Evolutionary conservation across 2,888 invertebrate species (phyloP), one percentile per base, ranked within the genome.

Genomic region (Strigamia crassipes): DNA sequence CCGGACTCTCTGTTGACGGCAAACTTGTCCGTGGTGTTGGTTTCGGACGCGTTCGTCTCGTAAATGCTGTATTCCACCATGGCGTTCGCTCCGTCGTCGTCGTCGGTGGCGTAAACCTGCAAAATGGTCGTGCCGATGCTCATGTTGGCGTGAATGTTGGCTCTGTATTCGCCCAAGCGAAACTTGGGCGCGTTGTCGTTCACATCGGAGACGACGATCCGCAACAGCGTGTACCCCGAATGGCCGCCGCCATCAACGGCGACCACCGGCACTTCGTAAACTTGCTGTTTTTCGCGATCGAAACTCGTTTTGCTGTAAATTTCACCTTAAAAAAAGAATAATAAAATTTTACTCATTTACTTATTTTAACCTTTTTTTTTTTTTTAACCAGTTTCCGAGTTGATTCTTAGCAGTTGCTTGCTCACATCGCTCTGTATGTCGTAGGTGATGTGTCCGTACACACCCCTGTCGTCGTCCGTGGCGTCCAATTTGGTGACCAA

Each of bases 161-260:
- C 87, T 56, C 86, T 85, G 84, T 88, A 89, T 10, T 85, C 83
- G 38, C 82, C 81, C 66, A 91, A 91, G 82, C 91, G 90, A 87
- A 96, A 94, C 88, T 92, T 92, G 23, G 97, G 97, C 84, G 95
- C 93, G 88, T 95, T 95, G 90, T 97, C 96, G 89, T 97, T 97
- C 78, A 94, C 93, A 89, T 97, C 97, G 83, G 86, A 85, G 41
- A 97, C 93, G 85, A 91, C 90, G 84, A 96, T 91, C 80, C 93
- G 92, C 80, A 97, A 92, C 79, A 93, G 91, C 38, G 85, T 82
- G 82, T 84, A 84, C 21, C 86, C 87, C 84, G 86, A 86, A 51
- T 86, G 85, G 34, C 88, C 87, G 8, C 88, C 89, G 83, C 87
- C 87, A 84, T 89, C 89, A 42, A 86, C 85, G 56, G 87, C 88